Percentiles rank a stretch among this genome's conserved stretches.
Conservation (phyloP, 2,797 vertebrate species). For the Enteromius radiatus region DNA sequence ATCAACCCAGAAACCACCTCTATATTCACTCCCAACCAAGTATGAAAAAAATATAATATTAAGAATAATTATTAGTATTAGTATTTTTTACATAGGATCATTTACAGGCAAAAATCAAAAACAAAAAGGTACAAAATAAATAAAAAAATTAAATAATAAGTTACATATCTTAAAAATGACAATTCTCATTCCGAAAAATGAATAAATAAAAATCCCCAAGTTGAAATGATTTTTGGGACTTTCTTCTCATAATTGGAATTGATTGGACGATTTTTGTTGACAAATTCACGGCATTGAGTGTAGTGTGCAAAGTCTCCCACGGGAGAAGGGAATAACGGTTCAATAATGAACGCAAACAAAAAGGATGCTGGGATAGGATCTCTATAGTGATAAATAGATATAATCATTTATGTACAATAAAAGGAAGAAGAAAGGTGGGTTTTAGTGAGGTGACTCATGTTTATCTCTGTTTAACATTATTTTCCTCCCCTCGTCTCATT, state of each 20-base stretch:
- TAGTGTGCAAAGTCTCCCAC: conserved; percentile 15
- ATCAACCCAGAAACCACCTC: not conserved
- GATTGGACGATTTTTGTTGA: not conserved
- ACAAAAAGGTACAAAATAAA: conserved; percentile 19
- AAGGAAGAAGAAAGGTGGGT: conserved; percentile 3
- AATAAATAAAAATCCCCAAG: not conserved
- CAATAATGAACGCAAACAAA: not conserved
- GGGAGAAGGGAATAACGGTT: not conserved
- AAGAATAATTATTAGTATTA: no score
- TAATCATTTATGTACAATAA: conserved; percentile 20
- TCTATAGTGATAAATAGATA: conserved; percentile 16
- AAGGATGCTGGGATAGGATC: conserved; percentile 1
- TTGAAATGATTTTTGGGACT: not conserved
- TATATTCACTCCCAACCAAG: conserved; percentile 23
- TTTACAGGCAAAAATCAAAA: conserved; percentile 22
- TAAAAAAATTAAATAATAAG: conserved; percentile 12
- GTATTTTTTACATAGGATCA: conserved; percentile 22
- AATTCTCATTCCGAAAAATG: not conserved
- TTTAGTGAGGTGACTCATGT: conserved; percentile 5
- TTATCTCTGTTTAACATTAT: conserved; percentile 59
- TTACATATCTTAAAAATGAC: not conserved
- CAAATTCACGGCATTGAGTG: not conserved
- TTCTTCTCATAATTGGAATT: not conserved
- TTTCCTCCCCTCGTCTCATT: conserved; percentile 40
- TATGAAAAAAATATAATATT: conserved; percentile 10